A percentile compares a stretch with the other conserved stretches of the same genome.
Conservation (phyloP, 2,797 vertebrate species). For the Epinephelus malabaricus region DNA sequence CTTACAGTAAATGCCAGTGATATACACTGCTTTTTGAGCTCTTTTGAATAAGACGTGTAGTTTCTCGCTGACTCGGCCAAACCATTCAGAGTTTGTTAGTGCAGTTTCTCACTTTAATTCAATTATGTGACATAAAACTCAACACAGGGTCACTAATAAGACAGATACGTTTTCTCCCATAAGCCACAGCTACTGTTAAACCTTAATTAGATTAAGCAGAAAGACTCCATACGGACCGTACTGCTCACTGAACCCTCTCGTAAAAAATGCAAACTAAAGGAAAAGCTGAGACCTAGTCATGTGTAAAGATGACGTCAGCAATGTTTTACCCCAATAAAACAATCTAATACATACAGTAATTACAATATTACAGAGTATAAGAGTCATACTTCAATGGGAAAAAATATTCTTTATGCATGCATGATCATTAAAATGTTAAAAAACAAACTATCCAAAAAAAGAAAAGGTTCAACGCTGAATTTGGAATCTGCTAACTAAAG, state of each 20-base stretch:
- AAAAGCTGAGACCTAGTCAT: neutral
- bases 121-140: slow-evolving; percentile 54
- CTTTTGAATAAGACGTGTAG: neutral
- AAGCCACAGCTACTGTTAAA: slow-evolving; percentile 62
- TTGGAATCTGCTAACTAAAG: neutral
- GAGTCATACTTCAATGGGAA: neutral
- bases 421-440: neutral
- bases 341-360: neutral
- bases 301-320: neutral
- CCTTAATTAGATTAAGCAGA: slow-evolving; percentile 62
- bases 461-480: neutral
- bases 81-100: slow-evolving; percentile 6
- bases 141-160: slow-evolving; percentile 54
- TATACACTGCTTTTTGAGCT: neutral
- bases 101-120: slow-evolving; percentile 44
- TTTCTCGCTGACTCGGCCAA: slow-evolving; percentile 21
- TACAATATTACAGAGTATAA: neutral
- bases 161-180: slow-evolving; percentile 15
- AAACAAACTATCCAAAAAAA: neutral
- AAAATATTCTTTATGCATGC: neutral
- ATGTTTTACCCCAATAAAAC: neutral
- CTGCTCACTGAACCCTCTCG: slow-evolving; percentile 31
- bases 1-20: neutral
- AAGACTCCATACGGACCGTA: slow-evolving; percentile 16
- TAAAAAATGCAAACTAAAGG: slow-evolving; percentile 45